Percentiles rank a stretch among this genome's conserved stretches.
These are phyloP conservation scores for Opisthograptis luteolata DNA, from an alignment of 2,888 invertebrate species.

Conservation along the genomic window DNA sequence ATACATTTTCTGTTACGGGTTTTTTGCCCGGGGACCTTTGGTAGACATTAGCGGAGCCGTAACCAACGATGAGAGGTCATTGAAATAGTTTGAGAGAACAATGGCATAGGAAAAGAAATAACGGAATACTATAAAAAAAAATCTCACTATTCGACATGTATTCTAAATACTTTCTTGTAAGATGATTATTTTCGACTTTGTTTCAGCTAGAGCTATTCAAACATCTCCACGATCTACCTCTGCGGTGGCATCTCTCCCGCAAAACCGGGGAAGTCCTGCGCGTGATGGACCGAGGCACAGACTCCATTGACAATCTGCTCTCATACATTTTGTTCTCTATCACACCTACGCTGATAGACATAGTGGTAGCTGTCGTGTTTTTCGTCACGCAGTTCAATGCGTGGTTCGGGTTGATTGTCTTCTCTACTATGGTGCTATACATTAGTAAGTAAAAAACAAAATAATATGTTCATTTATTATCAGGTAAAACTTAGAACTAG, in stretches of 20 bases:
- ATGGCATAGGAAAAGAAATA: no score
- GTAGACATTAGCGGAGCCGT: no score
- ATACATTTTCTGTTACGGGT: no score
- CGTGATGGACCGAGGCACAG: constrained; percentile 98
- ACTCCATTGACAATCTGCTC: constrained; percentile 96
- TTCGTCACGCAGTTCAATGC: constrained; percentile 94
- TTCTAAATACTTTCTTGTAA: no score
- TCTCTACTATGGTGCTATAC: constrained; percentile 96
- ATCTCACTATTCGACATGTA: no score
- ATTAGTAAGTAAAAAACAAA: constrained; percentile 87
- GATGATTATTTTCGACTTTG: no score
- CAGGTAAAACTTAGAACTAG: no score
- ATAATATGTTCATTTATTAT: no score
- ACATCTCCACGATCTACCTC: constrained; percentile 95
- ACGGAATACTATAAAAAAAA: no score
- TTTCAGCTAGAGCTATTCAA: constrained; percentile 91
- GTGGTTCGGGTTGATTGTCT: constrained; percentile 98
- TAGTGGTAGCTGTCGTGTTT: constrained; percentile 94
- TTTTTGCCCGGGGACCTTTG: no score
- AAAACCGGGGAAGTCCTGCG: constrained; percentile 99
- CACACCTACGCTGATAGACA: constrained; percentile 95
- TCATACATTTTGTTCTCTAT: constrained; percentile 97
- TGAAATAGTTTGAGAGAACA: no score
- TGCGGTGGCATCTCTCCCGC: constrained; percentile 96
- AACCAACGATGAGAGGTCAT: no score